These are phyloP conservation scores for Rhinichthys osculus DNA, from an alignment of 2,797 vertebrate genomes.

Conservation along the genomic window DNA sequence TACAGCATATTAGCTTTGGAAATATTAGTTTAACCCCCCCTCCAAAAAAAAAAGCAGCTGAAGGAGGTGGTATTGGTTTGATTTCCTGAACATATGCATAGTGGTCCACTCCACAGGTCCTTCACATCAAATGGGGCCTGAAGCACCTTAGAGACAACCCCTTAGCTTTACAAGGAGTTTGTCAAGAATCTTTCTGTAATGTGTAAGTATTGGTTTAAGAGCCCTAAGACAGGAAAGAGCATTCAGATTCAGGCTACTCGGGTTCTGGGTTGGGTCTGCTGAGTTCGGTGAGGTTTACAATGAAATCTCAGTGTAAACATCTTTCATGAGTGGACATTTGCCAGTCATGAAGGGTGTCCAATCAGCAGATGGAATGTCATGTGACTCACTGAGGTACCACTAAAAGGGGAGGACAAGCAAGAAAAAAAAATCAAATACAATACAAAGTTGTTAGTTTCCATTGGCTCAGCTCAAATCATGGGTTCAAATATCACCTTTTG, in stretches of 20 bases:
- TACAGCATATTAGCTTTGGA: neutral
- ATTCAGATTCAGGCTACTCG: neutral
- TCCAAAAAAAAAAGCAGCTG: neutral
- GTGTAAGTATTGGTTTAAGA: slow-evolving; percentile 14
- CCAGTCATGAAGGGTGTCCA: neutral
- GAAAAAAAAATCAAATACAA: neutral
- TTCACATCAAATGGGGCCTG: slow-evolving; percentile 22
- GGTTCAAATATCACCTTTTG: neutral
- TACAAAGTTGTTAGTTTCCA: neutral
- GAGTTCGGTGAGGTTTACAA: neutral
- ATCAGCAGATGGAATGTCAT: neutral
- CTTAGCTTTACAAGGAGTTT: slow-evolving; percentile 10
- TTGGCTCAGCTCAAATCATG: neutral
- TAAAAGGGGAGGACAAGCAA: neutral
- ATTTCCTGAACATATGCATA: slow-evolving; percentile 17
- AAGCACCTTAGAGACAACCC: slow-evolving; percentile 1
- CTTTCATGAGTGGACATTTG: neutral
- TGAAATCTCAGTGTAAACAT: neutral
- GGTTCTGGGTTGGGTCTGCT: neutral
- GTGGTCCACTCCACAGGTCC: slow-evolving; percentile 1
- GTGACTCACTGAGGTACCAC: neutral
- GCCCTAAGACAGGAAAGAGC: slow-evolving; percentile 21
- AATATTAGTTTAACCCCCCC: neutral
- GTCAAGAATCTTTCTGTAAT: slow-evolving; percentile 22
- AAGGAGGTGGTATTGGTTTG: neutral